Evolutionary conservation across 1,140 invertebrate genomes (phyloP), one percentile per base, ranked within the genome.

Genomic region (Nixonia krombeini): DNA sequence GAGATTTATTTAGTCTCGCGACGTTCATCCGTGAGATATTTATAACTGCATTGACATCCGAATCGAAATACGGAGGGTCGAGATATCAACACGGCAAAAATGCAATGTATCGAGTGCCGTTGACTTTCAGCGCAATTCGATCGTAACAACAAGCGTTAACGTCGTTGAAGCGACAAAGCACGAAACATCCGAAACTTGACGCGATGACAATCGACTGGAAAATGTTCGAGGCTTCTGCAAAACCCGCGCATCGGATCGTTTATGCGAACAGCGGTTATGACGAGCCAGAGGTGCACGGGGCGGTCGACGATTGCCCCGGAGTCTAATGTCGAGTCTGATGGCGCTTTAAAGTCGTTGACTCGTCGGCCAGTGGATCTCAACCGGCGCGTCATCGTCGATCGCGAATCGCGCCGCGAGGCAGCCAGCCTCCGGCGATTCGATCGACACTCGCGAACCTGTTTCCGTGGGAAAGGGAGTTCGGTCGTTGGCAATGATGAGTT

Each of bases 321-420:
- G 56, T 65, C 50, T 64, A 69, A 63, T 64, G 41, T 38, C 15
- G 42, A 55, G 42, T 62, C 55, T 64, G 58, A 69, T 69, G 61
- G 61, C 65, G 62, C 56, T 68, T 44, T 46, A 40, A 57, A 73
- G 73, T 75, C 73, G 73, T 75, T 75, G 71, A 75, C 71, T 67
- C 53, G 33, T 8, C 4, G 1, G n/a, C 9, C 73, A 73, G 73
- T 64, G 73, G 65, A 53, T 59, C 70, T 71, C 73, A 73, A 47
- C 10, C 7, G 1, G 17, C 21, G 21, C 46, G 35, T 38, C 10
- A 10, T n/a, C n/a, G n/a, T n/a, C n/a, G n/a, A n/a, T 12, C 9
- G n/a, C 26, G 8, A 42, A 6, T 25, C 18, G 15, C 10, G 17
- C 7, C 13, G n/a, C 15, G n/a, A 5, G 33, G n/a, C n/a, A n/a